Evolutionary conservation across 2,113 vertebrate genomes (phyloP).

Genomic region (Nerophis ophidion): DNA sequence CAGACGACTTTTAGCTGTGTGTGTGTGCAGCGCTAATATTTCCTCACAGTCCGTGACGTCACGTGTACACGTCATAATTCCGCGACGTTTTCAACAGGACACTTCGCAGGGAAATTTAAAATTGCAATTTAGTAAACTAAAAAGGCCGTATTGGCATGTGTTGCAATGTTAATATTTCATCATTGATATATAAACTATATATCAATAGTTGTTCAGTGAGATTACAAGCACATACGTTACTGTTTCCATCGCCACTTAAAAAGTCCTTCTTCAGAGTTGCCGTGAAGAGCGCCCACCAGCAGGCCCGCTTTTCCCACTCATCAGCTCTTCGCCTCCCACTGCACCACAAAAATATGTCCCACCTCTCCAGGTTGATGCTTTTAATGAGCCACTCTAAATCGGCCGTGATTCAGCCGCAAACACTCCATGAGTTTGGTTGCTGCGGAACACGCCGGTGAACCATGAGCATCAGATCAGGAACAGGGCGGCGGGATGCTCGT

Average conservation of each 20-base stretch:
- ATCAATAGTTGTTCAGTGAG: neutral
- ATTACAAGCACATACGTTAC: slow-evolving; percentile 7
- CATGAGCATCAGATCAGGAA: neutral
- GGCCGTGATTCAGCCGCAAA: slow-evolving; percentile 41
- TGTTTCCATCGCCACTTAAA: slow-evolving; percentile 17
- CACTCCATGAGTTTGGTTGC: slow-evolving; percentile 1
- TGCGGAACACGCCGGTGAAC: neutral
- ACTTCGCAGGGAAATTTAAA: too few species aligned
- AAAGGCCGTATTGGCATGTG: too few species aligned
- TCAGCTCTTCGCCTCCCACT: slow-evolving; percentile 26
- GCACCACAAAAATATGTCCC: slow-evolving; percentile 34
- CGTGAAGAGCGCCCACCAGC: neutral
- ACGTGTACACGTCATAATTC: too few species aligned
- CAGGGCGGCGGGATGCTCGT: slow-evolving; percentile 2
- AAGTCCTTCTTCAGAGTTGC: slow-evolving; percentile 11
- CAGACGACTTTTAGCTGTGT: too few species aligned
- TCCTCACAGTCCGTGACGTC: too few species aligned
- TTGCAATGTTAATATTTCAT: too few species aligned
- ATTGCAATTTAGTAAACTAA: too few species aligned
- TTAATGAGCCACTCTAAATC: slow-evolving; percentile 51
- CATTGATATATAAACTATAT: too few species aligned
- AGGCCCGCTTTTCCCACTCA: slow-evolving; percentile 5
- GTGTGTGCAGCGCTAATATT: too few species aligned
- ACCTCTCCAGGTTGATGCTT: slow-evolving; percentile 37
- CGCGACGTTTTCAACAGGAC: too few species aligned